Evolutionary conservation across 2,113 vertebrate genomes (phyloP).

Genomic region (Hippolais icterina): DNA sequence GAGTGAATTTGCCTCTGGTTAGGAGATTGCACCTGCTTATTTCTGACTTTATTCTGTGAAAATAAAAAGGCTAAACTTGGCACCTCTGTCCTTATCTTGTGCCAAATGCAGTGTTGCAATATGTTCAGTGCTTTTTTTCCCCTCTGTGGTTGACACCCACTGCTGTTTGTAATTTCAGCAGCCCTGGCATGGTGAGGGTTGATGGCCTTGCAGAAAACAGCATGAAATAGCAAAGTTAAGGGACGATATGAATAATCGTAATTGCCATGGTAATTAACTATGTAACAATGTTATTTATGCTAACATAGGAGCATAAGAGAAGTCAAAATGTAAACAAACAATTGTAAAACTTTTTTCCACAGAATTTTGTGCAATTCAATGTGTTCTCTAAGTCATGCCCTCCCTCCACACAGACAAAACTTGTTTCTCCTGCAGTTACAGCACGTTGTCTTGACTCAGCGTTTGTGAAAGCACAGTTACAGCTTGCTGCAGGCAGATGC

Average conservation of each 20-base stretch:
- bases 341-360: background rate
- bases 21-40: slow-evolving; percentile 9
- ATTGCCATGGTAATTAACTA: background rate
- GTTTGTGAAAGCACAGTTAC: background rate
- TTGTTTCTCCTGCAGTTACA: background rate
- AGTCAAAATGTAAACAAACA: accelerated
- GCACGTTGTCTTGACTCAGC: background rate
- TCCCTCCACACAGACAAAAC: background rate
- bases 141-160: slow-evolving; percentile 16
- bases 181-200: background rate
- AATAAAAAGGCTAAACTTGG: slow-evolving; percentile 5
- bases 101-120: slow-evolving; percentile 21
- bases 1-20: background rate
- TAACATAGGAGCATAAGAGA: background rate
- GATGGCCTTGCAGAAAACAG: slow-evolving; percentile 2
- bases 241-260: background rate
- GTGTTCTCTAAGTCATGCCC: background rate
- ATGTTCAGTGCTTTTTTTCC: background rate
- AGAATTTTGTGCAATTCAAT: background rate
- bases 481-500: background rate
- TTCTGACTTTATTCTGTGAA: background rate
- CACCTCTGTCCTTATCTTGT: background rate
- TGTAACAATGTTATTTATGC: background rate
- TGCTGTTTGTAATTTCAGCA: slow-evolving; percentile 7
- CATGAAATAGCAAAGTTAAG: background rate